These are phyloP conservation scores for Indicator indicator DNA, from an alignment of 2,113 vertebrate species.

Conservation along the genomic window DNA sequence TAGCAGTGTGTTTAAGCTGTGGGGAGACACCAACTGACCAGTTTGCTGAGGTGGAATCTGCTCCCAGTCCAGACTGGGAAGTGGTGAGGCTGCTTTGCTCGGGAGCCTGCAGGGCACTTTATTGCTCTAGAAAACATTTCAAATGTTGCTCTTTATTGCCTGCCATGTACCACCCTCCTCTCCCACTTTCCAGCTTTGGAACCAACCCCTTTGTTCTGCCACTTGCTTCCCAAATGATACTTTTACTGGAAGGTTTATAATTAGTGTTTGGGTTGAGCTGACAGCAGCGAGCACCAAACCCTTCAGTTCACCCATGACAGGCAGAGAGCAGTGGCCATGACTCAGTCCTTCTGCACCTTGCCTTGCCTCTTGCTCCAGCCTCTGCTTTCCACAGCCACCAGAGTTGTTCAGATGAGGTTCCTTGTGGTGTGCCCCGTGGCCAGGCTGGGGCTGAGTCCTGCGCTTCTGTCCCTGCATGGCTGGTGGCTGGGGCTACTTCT, in stretches of 20 bases:
- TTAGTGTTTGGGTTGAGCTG: background rate
- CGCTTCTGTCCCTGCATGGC: background rate
- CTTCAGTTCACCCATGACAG: background rate
- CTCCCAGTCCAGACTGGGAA: background rate
- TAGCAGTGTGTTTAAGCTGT: background rate
- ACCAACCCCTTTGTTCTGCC: background rate
- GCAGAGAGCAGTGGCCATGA: background rate
- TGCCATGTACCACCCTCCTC: background rate
- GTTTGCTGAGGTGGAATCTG: background rate
- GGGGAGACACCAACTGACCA: background rate
- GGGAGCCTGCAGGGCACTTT: background rate
- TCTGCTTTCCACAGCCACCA: background rate
- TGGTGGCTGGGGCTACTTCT: background rate
- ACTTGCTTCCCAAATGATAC: background rate
- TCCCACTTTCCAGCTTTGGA: background rate
- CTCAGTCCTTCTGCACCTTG: background rate
- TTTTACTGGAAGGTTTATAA: background rate
- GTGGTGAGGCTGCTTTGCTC: background rate
- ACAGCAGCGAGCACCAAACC: background rate
- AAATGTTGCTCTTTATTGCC: background rate
- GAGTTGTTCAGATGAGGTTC: background rate
- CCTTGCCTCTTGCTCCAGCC: background rate
- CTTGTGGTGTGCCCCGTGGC: fast-evolving
- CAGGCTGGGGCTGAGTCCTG: fast-evolving
- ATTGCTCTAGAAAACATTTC: background rate